phyloP scores from a whole-genome alignment of 2,888 invertebrate species.

The Endomychus coccineus region DNA sequence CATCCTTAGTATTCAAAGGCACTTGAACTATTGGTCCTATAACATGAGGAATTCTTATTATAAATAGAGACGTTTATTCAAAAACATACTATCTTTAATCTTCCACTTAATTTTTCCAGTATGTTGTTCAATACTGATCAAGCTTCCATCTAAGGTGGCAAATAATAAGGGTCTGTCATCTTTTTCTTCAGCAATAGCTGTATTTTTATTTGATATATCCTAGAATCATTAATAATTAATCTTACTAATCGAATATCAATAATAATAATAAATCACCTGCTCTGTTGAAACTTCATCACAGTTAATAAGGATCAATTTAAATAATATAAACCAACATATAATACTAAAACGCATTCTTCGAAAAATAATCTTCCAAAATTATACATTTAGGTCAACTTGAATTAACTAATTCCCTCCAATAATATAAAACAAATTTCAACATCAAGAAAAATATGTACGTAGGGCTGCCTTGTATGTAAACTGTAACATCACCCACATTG shows the following conservation, averaged over 20 bases:
- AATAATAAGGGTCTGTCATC: conserved; percentile 74
- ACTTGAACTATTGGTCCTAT: conserved; percentile 86
- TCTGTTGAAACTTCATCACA: conserved; percentile 12
- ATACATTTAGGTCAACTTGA: neutral
- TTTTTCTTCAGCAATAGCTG: conserved; percentile 58
- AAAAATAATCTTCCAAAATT: no score
- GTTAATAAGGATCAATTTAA: conserved; percentile 7
- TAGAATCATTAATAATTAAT: no score
- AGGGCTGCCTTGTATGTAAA: no score
- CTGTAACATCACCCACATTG: no score
- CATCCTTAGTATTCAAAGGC: conserved; percentile 54
- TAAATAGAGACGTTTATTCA: conserved; percentile 6
- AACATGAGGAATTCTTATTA: conserved; percentile 36
- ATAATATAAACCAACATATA: conserved; percentile 3
- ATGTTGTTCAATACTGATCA: conserved; percentile 81
- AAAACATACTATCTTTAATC: conserved; percentile 72
- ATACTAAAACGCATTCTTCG: conserved; percentile 10
- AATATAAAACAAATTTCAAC: no score
- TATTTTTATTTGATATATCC: conserved; percentile 31
- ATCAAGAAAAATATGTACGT: no score
- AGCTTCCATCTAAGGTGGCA: conserved; percentile 87
- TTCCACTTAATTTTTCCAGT: conserved; percentile 86
- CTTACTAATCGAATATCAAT: no score
- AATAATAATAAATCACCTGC: conserved; percentile 8
- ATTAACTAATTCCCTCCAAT: no score